Conservation (phyloP, 2,797 vertebrate genomes). For the Mormyrops attenuatus region DNA sequence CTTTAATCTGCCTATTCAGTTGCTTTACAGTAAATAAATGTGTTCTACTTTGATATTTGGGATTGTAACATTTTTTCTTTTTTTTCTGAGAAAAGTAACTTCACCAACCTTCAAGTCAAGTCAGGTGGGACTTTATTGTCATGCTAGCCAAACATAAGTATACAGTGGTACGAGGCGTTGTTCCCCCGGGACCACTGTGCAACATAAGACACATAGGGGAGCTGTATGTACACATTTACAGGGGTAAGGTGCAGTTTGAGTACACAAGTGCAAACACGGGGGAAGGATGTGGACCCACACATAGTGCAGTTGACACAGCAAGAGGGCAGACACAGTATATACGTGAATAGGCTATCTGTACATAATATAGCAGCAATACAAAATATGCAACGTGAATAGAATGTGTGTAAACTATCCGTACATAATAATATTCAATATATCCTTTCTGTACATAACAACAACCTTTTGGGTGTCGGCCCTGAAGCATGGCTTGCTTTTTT, state of each 20-base stretch:
- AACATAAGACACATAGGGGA: neutral
- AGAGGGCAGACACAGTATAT: neutral
- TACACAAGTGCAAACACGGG: neutral
- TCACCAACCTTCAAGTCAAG: neutral
- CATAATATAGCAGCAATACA: neutral
- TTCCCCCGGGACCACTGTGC: neutral
- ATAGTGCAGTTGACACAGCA: neutral
- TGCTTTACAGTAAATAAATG: constrained; percentile 6
- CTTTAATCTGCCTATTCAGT: neutral
- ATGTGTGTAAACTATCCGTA: neutral
- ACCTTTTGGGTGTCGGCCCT: neutral
- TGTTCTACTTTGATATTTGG: neutral
- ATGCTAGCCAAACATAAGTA: neutral
- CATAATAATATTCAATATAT: neutral
- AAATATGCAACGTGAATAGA: neutral
- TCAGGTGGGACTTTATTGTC: neutral
- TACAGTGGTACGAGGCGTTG: neutral
- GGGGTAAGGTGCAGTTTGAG: neutral
- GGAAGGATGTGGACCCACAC: neutral
- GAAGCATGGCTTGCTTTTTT: neutral
- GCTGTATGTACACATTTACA: neutral
- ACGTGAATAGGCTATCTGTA: neutral
- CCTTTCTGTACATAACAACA: neutral
- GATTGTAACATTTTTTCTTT: neutral
- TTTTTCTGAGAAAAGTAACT: neutral